A percentile compares a stretch with the other conserved stretches of the same genome.
Conservation (phyloP, 2,113 vertebrate species). For the Gobiocypris rarus region DNA sequence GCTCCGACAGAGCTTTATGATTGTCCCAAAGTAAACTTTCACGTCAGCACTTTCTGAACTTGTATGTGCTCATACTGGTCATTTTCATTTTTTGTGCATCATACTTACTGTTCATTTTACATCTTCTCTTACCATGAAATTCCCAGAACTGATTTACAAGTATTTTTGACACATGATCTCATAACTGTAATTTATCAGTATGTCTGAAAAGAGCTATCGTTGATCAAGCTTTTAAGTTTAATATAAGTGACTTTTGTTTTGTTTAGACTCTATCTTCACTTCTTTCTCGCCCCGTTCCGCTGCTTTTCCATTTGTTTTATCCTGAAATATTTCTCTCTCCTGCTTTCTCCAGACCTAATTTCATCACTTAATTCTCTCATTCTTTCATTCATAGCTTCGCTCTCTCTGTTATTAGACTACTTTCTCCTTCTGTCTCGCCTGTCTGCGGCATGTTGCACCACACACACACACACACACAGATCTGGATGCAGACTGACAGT, state of each 20-base stretch:
- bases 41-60: too few species aligned
- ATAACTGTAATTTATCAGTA: too few species aligned
- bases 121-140: too few species aligned
- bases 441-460: constrained; percentile 69
- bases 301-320: constrained; percentile 54
- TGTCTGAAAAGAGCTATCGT: too few species aligned
- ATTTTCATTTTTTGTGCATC: too few species aligned
- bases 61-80: too few species aligned
- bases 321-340: constrained; percentile 50
- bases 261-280: not conserved
- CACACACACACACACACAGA: constrained; percentile 60
- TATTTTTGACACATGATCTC: not conserved
- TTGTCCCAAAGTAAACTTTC: too few species aligned
- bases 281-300: not conserved
- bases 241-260: not conserved
- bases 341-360: constrained; percentile 48
- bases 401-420: constrained; percentile 48
- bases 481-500: constrained; percentile 83
- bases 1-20: too few species aligned
- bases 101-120: too few species aligned
- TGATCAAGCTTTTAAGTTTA: not conserved
- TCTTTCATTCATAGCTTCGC: constrained; percentile 59
- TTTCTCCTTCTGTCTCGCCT: constrained; percentile 52
- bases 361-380: constrained; percentile 52
- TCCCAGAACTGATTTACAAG: too few species aligned